A percentile compares a stretch with the other conserved stretches of the same genome.
phyloP scores from a whole-genome alignment of 2,797 vertebrate species.

The Peromyscus melanophrys region DNA sequence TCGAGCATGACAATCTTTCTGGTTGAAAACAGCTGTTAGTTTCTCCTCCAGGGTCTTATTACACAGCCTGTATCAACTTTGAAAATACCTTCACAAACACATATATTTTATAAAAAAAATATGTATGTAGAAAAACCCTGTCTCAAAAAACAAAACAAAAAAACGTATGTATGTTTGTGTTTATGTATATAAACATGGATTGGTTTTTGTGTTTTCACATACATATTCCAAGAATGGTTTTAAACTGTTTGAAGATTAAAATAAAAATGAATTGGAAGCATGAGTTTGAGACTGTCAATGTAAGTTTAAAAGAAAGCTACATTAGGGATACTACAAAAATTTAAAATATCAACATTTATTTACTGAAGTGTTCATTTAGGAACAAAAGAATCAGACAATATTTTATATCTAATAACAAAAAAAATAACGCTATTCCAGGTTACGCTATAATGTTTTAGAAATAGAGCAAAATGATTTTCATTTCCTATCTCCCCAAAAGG shows the following conservation, averaged over 20 bases:
- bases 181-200: neutral
- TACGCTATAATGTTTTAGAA: constrained; percentile 67
- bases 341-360: constrained; percentile 56
- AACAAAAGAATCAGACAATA: constrained; percentile 49
- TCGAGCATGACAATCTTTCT: neutral
- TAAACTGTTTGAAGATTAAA: constrained; percentile 29
- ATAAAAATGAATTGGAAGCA: neutral
- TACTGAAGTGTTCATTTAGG: constrained; percentile 66
- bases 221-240: neutral
- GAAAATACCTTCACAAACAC: neutral
- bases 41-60: neutral
- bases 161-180: neutral
- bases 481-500: constrained; percentile 75
- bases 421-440: constrained; percentile 34
- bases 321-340: neutral
- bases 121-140: no score
- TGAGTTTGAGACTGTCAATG: constrained; percentile 10
- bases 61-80: neutral
- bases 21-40: constrained; percentile 32
- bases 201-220: no score
- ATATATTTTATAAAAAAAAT: no score
- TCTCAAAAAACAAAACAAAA: no score
- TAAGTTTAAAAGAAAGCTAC: neutral
- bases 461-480: constrained; percentile 65
- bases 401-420: constrained; percentile 61